These are phyloP conservation scores for Acridotheres tristis DNA, from an alignment of 2,797 vertebrate genomes.

Conservation along the genomic window DNA sequence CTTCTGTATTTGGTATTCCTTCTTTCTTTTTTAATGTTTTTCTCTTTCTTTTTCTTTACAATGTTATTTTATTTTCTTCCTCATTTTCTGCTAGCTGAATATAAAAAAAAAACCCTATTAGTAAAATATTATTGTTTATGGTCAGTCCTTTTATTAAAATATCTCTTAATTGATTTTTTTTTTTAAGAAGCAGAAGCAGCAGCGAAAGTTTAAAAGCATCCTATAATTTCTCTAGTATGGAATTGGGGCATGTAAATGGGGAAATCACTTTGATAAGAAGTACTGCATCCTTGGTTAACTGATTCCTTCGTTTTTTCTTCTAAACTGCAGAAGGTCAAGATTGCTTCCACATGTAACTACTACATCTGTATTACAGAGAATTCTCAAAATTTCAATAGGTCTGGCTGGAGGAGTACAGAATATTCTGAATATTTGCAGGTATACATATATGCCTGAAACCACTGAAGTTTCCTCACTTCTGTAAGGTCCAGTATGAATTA, in stretches of 20 bases:
- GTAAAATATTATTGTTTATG: not conserved
- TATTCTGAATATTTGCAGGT: not conserved
- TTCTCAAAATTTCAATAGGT: not conserved
- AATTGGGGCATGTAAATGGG: not conserved
- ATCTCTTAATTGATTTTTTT: not conserved
- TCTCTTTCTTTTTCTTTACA: fast-evolving
- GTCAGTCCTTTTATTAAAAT: slow-evolving; percentile 11
- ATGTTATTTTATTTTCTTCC: not conserved
- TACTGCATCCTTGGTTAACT: not conserved
- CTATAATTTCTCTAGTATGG: not conserved
- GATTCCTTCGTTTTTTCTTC: not conserved
- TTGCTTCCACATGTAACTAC: not conserved
- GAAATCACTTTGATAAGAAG: not conserved
- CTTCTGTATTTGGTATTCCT: not conserved
- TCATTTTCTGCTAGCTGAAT: not conserved
- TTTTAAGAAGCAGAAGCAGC: not conserved
- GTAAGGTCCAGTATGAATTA: not conserved
- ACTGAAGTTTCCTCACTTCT: not conserved
- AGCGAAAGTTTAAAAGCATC: not conserved
- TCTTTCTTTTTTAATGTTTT: too few relatives aligned
- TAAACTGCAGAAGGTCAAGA: not conserved
- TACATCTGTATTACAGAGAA: not conserved
- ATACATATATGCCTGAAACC: not conserved
- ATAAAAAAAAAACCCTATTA: not conserved
- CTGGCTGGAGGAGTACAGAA: not conserved